Conservation (phyloP, 2,888 invertebrate species). For the Allacma fusca region DNA sequence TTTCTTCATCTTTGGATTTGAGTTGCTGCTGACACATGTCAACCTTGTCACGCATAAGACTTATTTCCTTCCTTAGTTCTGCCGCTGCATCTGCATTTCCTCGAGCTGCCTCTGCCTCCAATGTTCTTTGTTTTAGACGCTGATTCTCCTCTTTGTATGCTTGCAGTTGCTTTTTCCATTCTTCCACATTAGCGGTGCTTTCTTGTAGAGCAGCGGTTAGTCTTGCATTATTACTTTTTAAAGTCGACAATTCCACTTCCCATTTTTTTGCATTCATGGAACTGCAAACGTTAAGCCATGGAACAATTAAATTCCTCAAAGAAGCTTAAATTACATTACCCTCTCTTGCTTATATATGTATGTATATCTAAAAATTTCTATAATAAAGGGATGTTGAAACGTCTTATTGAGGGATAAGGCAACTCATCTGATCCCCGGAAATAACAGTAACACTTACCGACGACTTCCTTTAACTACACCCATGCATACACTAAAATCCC, state of each 20-base stretch:
- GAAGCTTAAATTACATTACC: no score
- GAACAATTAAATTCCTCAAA: no score
- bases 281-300: conserved; percentile 71
- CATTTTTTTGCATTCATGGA: conserved; percentile 98
- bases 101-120: conserved; percentile 76
- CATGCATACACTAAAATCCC: no score
- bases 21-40: conserved; percentile 85
- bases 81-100: conserved; percentile 74
- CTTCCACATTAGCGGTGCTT: conserved; percentile 96
- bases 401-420: no score
- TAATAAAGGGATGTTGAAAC: no score
- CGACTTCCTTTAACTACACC: no score
- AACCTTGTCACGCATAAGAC: conserved; percentile 77
- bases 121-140: conserved; percentile 77
- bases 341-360: no score
- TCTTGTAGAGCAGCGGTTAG: conserved; percentile 94
- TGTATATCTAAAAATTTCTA: no score
- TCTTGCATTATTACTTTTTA: conserved; percentile 95
- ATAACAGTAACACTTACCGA: no score
- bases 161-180: conserved; percentile 95
- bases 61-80: conserved; percentile 78
- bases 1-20: conserved; percentile 83
- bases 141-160: conserved; percentile 91
- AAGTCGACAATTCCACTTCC: conserved; percentile 94
- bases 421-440: no score